Evolutionary conservation across 23 tunicate genomes (phyloP), one percentile per base, ranked within the genome.

Genomic region (Halocynthia roretzi): DNA sequence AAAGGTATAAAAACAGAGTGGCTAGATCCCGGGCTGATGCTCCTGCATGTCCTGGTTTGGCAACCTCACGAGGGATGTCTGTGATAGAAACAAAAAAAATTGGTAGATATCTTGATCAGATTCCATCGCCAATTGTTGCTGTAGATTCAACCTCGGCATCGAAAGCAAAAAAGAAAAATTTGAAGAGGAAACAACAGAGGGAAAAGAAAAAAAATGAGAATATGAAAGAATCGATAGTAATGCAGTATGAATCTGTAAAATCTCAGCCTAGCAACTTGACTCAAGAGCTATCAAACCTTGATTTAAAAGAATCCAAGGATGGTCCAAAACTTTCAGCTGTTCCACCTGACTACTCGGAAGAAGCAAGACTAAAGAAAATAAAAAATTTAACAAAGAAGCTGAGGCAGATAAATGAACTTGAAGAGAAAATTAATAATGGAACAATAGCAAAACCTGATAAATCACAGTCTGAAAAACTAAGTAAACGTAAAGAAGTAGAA

Each of bases 11-110:
- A 63, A 23, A 52, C n/a, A 8, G 68, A 21, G 85, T 82, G 50
- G 98, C 85, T 18, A 76, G 83, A 22, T 67, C 70, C 7, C 78
- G 96, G 7, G 80, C 80, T 20, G 76, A 40, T 70, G 96, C 96
- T 15, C 96, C 96, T 12, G 85, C 87, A 6, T 89, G 96, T 31
- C 96, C 96, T 6, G 96, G 96, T 7, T 78, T 83, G 7, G 56
- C 75, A 7, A 48, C 87, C n/a, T 10, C 74, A 12, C 69, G 54
- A 22, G 54, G 67, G 9, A 67, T 51, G 50, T 8, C 76, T 6
- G 71, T 82, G 21, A 81, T 87, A 52, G 89, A 87, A 9, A 20
- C 77, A 14, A 31, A 31, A 4, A 31, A 31, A 1, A 31, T 31
- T 31, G 4, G 44, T 31, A 31, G 44, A 31, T 31, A 1, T 31